Percentiles rank a stretch among this genome's conserved stretches.
phyloP scores from a whole-genome alignment of 2,888 invertebrate genomes.

The Balanococcus diminutus region DNA sequence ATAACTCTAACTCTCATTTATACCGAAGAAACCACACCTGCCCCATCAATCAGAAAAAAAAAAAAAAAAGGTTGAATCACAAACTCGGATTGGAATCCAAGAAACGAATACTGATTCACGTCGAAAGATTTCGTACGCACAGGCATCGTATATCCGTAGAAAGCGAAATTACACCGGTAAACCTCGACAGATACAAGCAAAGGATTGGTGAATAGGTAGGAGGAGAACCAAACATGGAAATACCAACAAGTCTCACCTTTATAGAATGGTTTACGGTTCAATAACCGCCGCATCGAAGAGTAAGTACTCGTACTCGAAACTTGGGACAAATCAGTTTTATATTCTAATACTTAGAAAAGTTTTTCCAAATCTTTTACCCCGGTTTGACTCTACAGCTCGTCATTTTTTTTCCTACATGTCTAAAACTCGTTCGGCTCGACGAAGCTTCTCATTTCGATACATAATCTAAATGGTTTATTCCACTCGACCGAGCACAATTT shows the following conservation, averaged over 20 bases:
- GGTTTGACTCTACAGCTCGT: too few species aligned
- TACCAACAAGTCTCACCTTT: not conserved
- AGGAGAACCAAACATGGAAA: not conserved
- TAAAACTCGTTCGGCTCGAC: not conserved
- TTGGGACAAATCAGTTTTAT: not conserved
- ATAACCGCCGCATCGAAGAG: not conserved
- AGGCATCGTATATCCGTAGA: not conserved
- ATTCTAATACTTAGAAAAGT: not conserved
- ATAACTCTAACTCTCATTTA: too few species aligned
- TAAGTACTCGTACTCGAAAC: not conserved
- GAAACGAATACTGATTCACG: not conserved
- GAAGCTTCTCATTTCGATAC: not conserved
- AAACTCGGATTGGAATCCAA: not conserved
- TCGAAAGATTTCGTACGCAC: not conserved
- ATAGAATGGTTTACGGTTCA: not conserved
- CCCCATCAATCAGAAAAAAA: not conserved
- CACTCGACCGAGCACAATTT: conserved; percentile 18
- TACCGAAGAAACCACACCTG: not conserved
- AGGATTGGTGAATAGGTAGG: not conserved
- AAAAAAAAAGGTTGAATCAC: not conserved
- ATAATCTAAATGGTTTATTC: conserved; percentile 3
- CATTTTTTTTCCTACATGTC: too few species aligned
- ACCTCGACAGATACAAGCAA: not conserved
- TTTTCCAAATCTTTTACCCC: not conserved
- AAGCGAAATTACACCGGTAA: not conserved